phyloP scores from a whole-genome alignment of 2,113 vertebrate genomes.

The Siniperca knerii region DNA sequence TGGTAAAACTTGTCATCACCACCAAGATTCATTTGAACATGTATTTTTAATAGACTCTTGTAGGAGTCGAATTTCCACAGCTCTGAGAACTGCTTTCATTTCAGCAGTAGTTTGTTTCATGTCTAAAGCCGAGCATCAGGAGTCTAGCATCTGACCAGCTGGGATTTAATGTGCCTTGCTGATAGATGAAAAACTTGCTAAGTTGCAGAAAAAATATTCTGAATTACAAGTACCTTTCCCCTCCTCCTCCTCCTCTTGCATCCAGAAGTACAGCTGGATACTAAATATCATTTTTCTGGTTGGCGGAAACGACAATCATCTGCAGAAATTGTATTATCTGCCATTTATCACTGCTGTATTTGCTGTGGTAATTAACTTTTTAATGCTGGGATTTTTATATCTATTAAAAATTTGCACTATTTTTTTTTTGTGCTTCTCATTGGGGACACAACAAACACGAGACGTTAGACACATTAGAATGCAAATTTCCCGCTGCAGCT shows the following conservation, averaged over 20 bases:
- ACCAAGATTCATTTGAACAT: slow-evolving; percentile 73
- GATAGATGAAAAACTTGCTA: slow-evolving; percentile 79
- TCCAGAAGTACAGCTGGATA: slow-evolving; percentile 75
- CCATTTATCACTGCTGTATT: slow-evolving; percentile 62
- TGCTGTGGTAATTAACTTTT: slow-evolving; percentile 70
- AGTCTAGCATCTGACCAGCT: slow-evolving; percentile 73
- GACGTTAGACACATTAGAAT: slow-evolving; percentile 53
- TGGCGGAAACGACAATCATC: slow-evolving; percentile 59
- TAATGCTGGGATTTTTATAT: slow-evolving; percentile 67
- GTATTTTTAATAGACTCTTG: slow-evolving; percentile 80
- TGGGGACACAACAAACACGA: slow-evolving; percentile 66
- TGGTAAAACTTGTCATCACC: slow-evolving; percentile 75
- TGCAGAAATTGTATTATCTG: slow-evolving; percentile 52
- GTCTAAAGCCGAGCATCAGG: slow-evolving; percentile 72
- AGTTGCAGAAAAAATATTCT: slow-evolving; percentile 75
- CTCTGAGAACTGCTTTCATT: slow-evolving; percentile 74
- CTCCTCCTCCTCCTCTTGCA: slow-evolving; percentile 27
- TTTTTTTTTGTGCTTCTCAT: slow-evolving; percentile 43
- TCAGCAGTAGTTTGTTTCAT: slow-evolving; percentile 76
- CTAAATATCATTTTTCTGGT: slow-evolving; percentile 66
- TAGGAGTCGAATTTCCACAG: slow-evolving; percentile 61
- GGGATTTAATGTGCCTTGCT: slow-evolving; percentile 78
- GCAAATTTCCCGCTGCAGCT: slow-evolving; percentile 57
- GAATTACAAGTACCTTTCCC: slow-evolving; percentile 69
- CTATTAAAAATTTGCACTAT: slow-evolving; percentile 65